These are phyloP conservation scores for Acestrorhynchus altus DNA, from an alignment of 2,797 vertebrate species.

Conservation along the genomic window DNA sequence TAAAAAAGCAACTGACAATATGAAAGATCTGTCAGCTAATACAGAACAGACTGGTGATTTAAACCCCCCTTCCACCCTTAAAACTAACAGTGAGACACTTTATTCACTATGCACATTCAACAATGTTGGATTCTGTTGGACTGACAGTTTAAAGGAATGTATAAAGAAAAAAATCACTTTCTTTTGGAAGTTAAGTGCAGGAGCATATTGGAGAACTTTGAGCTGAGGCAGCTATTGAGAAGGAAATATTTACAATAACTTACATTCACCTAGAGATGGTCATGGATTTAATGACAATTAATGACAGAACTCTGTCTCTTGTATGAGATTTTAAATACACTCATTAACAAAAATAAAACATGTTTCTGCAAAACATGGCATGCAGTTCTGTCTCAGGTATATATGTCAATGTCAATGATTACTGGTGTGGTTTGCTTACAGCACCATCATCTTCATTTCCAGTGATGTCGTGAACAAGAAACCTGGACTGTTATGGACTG, in stretches of 20 bases:
- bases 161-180: not conserved
- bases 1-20: constrained; percentile 20
- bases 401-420: too few species aligned
- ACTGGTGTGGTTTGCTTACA: too few species aligned
- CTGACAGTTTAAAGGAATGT: not conserved
- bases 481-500: too few species aligned
- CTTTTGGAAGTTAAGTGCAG: not conserved
- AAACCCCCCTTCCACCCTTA: not conserved
- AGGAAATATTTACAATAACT: constrained; percentile 7
- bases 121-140: not conserved
- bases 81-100: not conserved
- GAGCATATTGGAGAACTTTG: not conserved
- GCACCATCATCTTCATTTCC: too few species aligned
- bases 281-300: not conserved
- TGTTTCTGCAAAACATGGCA: not conserved
- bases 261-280: not conserved
- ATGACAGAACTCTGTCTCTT: too few species aligned
- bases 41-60: constrained; percentile 20
- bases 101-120: not conserved
- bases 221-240: not conserved
- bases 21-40: constrained; percentile 28
- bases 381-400: not conserved
- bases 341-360: too few species aligned
- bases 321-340: too few species aligned
- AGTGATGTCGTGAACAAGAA: too few species aligned